Conservation (phyloP, 2,797 vertebrate genomes). For the Rachycentron canadum region DNA sequence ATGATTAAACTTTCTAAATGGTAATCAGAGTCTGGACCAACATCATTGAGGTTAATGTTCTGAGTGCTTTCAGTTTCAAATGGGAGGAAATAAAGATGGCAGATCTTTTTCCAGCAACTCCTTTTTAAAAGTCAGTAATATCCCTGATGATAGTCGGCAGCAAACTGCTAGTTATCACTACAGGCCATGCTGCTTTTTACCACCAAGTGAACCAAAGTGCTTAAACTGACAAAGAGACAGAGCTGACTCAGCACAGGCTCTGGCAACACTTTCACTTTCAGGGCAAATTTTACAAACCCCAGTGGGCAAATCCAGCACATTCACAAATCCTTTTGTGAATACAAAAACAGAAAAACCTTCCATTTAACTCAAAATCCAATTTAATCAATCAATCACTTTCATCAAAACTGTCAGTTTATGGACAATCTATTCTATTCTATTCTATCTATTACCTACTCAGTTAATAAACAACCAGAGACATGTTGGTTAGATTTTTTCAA, state of each 20-base stretch:
- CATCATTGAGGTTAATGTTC: not conserved
- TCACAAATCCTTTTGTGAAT: not conserved
- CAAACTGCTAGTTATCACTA: not conserved
- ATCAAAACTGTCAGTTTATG: not conserved
- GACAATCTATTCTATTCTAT: not conserved
- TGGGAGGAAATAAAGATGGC: not conserved
- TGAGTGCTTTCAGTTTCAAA: not conserved
- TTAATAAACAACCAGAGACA: not conserved
- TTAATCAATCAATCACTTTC: not conserved
- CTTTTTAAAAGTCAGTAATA: not conserved
- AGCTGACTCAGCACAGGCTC: slow-evolving; percentile 37
- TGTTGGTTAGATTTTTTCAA: not conserved
- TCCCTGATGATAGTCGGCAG: not conserved
- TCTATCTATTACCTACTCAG: too few species aligned
- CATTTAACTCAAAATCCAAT: not conserved
- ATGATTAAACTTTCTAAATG: not conserved
- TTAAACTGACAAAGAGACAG: slow-evolving; percentile 20
- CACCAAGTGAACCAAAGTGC: slow-evolving; percentile 26
- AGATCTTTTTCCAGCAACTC: not conserved
- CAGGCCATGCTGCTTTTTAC: slow-evolving; percentile 12
- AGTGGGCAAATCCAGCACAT: not conserved
- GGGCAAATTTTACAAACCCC: slow-evolving; percentile 21
- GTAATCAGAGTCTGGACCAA: not conserved
- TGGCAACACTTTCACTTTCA: slow-evolving; percentile 28
- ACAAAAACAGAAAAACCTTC: too few species aligned